These are phyloP conservation scores for western clawed frog (Xenopus tropicalis) DNA, from an alignment of 2,113 vertebrate genomes.

Conservation along the genomic window DNA sequence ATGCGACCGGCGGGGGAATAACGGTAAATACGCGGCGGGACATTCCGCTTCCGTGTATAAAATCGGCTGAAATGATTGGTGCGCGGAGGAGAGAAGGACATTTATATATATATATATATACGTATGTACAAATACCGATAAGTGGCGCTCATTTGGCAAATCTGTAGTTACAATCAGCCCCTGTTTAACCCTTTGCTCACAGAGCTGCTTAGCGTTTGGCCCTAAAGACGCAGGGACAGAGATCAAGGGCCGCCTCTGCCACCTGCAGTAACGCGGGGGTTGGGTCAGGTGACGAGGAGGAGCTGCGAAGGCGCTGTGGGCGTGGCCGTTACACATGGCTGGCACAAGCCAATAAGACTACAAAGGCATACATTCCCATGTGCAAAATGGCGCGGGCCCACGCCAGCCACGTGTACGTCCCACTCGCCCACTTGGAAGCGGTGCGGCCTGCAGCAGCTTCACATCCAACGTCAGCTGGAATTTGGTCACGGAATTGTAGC, in stretches of 20 bases:
- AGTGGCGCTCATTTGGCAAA: conserved; percentile 61
- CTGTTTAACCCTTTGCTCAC: conserved; percentile 28
- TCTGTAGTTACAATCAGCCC: conserved; percentile 39
- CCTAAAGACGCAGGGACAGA: not conserved
- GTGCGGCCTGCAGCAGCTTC: not conserved
- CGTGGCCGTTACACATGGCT: not conserved
- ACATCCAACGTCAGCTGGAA: not conserved
- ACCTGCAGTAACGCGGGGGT: not conserved
- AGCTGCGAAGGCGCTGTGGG: not conserved
- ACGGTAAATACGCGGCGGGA: not conserved
- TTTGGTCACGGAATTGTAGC: not conserved
- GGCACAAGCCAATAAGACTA: not conserved
- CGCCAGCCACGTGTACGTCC: not conserved
- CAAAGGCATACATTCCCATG: not conserved
- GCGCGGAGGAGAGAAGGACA: not conserved
- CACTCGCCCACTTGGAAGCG: not conserved
- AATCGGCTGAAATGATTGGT: not conserved
- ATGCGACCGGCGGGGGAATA: not conserved
- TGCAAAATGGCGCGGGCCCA: not conserved
- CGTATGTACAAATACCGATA: not conserved
- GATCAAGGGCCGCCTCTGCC: not conserved
- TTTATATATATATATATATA: conserved; percentile 11
- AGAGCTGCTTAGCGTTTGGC: not conserved
- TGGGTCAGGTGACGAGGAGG: not conserved
- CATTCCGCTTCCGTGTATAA: not conserved